Evolutionary conservation across 1,140 invertebrate species (phyloP), one percentile per base, ranked within the genome.

Genomic region (Belonocnema kinseyi): DNA sequence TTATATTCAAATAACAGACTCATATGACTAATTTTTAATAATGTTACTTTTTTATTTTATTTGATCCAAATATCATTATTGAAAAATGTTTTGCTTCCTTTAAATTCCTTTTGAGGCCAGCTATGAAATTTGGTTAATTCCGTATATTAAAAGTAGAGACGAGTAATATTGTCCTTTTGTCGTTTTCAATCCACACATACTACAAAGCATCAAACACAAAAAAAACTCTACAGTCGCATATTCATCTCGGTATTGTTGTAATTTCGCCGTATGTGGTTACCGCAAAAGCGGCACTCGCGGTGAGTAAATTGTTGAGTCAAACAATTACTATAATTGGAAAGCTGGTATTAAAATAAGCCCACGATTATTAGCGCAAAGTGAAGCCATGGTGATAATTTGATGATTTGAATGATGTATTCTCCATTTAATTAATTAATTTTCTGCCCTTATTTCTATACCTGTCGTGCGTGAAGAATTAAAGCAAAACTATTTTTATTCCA

Each of bases 281-380:
- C 58, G 21, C 58, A 61, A 33, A 61, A 61, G 58, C 58, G 58
- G 58, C 19, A 61, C 58, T 66, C 61, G 61, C 61, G 61, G 61
- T 66, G 61, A 66, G 61, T 66, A 66, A 66, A 66, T 66, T 66
- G 61, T 33, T 21, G 40, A 66, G 61, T 66, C 33, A 66, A 66
- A 66, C 61, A 66, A 66, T 66, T 66, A 66, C 26, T n/a, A 13
- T 66, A 33, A 66, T 66, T 66, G 61, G 26, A 66, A 66, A 66
- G 61, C 61, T 26, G 40, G 40, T 66, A 66, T 66, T 66, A 66
- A 66, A 46, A 66, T 40, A 66, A 66, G 26, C 61, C 61, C 14
- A 40, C 58, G 61, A 66, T 66, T 66, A 33, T n/a, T n/a, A 33
- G 61, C 61, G 16, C 10, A 40, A 12, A 66, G 14, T 13, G 21